Percentiles rank a stretch among this genome's conserved stretches.
Conservation (phyloP, 2,113 vertebrate genomes). For the Varanus salvator region DNA sequence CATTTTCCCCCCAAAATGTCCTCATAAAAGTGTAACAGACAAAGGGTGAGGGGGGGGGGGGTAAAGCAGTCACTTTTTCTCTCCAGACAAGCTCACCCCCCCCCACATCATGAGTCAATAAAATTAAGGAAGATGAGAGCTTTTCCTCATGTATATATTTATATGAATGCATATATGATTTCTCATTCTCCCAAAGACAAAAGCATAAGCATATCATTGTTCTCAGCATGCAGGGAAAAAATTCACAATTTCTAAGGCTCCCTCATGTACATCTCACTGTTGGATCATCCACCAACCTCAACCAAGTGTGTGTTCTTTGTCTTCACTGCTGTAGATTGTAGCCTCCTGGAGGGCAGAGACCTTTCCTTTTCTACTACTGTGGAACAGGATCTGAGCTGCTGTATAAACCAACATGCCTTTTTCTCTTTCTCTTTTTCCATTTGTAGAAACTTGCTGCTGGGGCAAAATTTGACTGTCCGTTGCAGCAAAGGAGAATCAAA, state of each 20-base stretch:
- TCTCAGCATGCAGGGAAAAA: neutral
- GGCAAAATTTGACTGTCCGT: neutral
- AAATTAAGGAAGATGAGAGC: neutral
- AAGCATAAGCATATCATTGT: neutral
- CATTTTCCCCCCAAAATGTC: neutral
- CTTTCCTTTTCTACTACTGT: neutral
- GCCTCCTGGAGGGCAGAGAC: neutral
- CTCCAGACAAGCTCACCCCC: no score
- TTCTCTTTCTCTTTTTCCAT: neutral
- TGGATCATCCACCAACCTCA: no score
- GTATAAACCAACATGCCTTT: neutral
- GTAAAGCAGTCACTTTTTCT: neutral
- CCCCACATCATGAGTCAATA: neutral
- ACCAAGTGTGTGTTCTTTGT: neutral
- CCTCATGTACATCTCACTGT: no score
- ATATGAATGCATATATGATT: neutral
- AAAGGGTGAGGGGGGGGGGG: neutral
- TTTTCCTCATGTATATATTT: no score
- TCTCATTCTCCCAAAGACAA: conserved; percentile 29
- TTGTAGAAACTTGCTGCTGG: neutral
- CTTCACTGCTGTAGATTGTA: neutral
- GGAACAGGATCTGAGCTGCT: neutral
- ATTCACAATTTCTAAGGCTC: no score
- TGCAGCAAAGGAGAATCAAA: neutral
- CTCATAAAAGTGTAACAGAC: neutral